phyloP scores from a whole-genome alignment of 30 jellyfish, hydroid and myxozoan genomes.

The Nemopilema nomurai region DNA sequence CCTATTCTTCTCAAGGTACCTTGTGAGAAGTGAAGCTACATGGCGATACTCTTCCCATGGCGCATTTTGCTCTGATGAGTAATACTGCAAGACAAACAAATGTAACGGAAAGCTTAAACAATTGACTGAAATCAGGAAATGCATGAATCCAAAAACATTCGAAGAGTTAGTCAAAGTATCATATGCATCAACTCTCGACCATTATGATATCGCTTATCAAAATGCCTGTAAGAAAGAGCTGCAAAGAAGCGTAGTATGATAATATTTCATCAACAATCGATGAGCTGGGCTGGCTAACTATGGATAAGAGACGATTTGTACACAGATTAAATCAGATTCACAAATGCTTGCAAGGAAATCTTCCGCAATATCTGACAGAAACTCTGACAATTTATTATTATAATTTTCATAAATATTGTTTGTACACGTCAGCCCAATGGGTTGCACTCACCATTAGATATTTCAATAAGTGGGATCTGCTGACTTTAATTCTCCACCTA shows the following conservation, averaged over 20 bases:
- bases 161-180: constrained; percentile 56
- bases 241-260: constrained; percentile 51
- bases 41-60: too few species aligned
- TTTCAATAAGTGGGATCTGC: constrained; percentile 64
- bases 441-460: constrained; percentile 56
- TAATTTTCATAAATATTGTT: constrained; percentile 25
- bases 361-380: constrained; percentile 48
- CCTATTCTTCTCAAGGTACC: too few species aligned
- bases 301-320: constrained; percentile 43
- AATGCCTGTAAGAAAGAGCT: constrained; percentile 64
- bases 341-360: constrained; percentile 46
- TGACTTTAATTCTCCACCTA: constrained; percentile 56
- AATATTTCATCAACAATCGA: constrained; percentile 43
- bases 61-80: too few species aligned
- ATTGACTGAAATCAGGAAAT: constrained; percentile 57
- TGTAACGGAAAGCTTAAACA: constrained; percentile 56
- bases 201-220: constrained; percentile 49
- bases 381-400: constrained; percentile 17
- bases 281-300: constrained; percentile 66
- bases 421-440: constrained; percentile 55
- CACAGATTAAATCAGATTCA: constrained; percentile 59
- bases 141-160: constrained; percentile 50
- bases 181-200: constrained; percentile 64
- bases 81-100: constrained; percentile 55
- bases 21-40: too few species aligned